phyloP scores from a whole-genome alignment of 2,113 vertebrate genomes.

The Illadopsis cleaveri region DNA sequence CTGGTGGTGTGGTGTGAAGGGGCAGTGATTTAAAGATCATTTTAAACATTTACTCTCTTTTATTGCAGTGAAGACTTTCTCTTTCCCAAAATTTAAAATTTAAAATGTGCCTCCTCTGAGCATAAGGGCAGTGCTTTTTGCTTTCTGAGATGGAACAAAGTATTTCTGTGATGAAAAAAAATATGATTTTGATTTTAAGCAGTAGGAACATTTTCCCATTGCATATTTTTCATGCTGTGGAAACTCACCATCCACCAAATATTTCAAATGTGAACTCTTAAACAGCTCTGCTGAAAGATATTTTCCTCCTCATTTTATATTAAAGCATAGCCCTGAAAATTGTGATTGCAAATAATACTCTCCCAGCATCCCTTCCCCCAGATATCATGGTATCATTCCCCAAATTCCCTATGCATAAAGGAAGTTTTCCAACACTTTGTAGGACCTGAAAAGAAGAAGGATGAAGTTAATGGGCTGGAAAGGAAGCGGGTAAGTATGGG shows the following conservation, averaged over 20 bases:
- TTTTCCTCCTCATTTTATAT: constrained; percentile 14
- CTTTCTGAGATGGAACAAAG: constrained; percentile 38
- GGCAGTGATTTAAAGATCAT: constrained; percentile 36
- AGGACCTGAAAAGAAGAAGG: background rate
- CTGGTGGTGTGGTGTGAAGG: background rate
- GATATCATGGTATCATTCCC: background rate
- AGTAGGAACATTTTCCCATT: constrained; percentile 34
- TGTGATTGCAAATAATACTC: background rate
- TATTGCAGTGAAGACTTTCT: constrained; percentile 3
- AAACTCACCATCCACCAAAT: constrained; percentile 28
- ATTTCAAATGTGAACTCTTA: constrained; percentile 28
- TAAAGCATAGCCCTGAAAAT: background rate
- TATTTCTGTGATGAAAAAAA: constrained; percentile 49
- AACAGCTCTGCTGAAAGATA: background rate
- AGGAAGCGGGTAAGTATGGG: background rate
- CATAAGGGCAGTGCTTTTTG: constrained; percentile 28
- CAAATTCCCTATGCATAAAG: background rate
- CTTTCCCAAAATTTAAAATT: constrained; percentile 44
- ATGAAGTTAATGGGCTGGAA: background rate
- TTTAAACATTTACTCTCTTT: constrained; percentile 47
- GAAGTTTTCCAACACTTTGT: background rate
- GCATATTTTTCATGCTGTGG: constrained; percentile 20
- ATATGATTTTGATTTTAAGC: constrained; percentile 54
- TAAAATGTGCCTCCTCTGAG: constrained; percentile 1
- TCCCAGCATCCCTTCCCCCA: background rate